Evolutionary conservation across 2,113 vertebrate genomes (phyloP), one percentile per base, ranked within the genome.

Genomic region (Ciconia maguari): DNA sequence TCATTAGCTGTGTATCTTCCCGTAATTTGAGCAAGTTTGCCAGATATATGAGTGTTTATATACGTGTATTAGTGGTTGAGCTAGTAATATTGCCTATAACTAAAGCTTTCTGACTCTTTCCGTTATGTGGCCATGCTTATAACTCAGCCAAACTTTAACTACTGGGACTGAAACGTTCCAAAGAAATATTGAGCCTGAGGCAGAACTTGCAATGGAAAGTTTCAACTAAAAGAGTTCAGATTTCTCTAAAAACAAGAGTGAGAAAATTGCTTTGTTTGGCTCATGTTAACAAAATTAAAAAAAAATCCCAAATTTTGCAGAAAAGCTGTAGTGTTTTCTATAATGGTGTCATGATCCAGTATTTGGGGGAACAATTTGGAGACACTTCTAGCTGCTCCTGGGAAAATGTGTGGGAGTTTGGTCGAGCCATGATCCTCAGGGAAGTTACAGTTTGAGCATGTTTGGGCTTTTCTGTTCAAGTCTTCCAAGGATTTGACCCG

Each of bases 101-200:
- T 76, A 77, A 38, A 74, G n/a, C 19, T 94, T 89, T 94, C 66
- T 91, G 78, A 82, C 58, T 93, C 48, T 94, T 96, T 95, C 74
- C n/a, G 27, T 94, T 91, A 72, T 70, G 55, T 82, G 66, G 46
- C 66, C 36, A 10, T 62, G 46, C 25, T 95, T 64, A 70, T 57
- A 94, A 85, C 27, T 89, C 91, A 83, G 89, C 70, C 93, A 87
- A 77, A 65, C 26, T 85, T 94, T 70, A 83, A 94, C 89, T 88
- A 66, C 68, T 34, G 49, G 44, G 78, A 72, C 70, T 5, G 22
- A 87, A 95, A 93, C 26, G 86, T 95, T 94, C 71, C 84, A 83
- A 87, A 94, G 69, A 70, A 93, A 87, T 49, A 66, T 9, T 80
- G n/a, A 92, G 89, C 91, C 89, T 55, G 58, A 80, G 78, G 84